These are phyloP conservation scores for Phylloscopus collybita DNA, from an alignment of 2,797 vertebrate species.

Conservation along the genomic window DNA sequence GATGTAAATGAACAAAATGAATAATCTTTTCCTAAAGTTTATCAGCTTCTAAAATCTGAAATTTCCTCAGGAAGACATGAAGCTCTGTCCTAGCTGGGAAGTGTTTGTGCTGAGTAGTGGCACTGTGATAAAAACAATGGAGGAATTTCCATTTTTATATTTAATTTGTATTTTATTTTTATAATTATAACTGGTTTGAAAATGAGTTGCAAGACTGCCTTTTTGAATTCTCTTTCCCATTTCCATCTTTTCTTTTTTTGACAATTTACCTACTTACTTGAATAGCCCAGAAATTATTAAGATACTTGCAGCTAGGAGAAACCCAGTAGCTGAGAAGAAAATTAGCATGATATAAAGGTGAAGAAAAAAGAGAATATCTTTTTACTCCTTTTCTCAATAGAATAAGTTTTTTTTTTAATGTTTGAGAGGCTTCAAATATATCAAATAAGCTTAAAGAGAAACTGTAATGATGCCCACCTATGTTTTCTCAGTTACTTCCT, in stretches of 20 bases:
- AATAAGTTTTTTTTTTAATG: neutral
- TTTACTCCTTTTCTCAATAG: neutral
- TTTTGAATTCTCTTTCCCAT: neutral
- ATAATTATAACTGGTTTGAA: neutral
- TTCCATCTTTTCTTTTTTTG: neutral
- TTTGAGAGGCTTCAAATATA: neutral
- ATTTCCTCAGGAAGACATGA: neutral
- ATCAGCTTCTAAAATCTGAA: neutral
- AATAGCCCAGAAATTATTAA: neutral
- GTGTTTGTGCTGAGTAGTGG: neutral
- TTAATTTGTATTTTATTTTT: neutral
- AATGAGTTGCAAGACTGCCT: neutral
- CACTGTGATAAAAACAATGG: neutral
- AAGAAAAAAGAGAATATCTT: neutral
- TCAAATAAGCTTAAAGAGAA: neutral
- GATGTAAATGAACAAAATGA: neutral
- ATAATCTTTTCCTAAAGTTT: neutral
- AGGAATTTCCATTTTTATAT: neutral
- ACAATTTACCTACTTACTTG: neutral
- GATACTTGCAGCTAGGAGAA: neutral
- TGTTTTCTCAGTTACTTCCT: slow-evolving; percentile 3
- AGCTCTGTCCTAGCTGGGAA: neutral
- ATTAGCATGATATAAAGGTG: neutral
- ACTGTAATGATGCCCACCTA: neutral
- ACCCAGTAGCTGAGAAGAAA: neutral